These are phyloP conservation scores for Crotalus helleri DNA, from an alignment of 2,113 vertebrate species.

Conservation along the genomic window DNA sequence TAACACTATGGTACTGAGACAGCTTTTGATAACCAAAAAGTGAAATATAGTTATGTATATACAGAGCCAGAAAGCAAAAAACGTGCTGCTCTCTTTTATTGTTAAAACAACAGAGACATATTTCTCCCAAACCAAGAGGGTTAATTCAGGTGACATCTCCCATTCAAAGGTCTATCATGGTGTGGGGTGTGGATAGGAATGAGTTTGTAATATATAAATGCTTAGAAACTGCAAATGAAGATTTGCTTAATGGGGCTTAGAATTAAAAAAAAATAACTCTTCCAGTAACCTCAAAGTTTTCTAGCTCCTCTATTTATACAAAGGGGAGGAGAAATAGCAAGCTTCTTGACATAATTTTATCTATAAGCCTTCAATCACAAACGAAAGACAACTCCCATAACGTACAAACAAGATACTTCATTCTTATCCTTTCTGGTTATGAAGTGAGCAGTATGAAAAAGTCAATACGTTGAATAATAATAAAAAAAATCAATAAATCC, in stretches of 20 bases:
- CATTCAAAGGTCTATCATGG: conserved; percentile 4
- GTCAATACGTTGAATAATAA: neutral
- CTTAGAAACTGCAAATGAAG: neutral
- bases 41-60: neutral
- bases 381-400: neutral
- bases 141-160: conserved; percentile 1
- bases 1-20: neutral
- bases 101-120: neutral
- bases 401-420: neutral
- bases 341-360: neutral
- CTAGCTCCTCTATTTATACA: neutral
- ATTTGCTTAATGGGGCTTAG: neutral
- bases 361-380: conserved; percentile 22
- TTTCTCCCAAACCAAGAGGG: neutral
- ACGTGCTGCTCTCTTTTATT: neutral
- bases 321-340: neutral
- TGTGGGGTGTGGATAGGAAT: neutral
- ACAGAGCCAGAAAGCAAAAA: neutral
- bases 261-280: neutral
- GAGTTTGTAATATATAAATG: neutral
- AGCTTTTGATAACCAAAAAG: neutral
- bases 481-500: neutral
- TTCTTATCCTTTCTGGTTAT: conserved; percentile 1
- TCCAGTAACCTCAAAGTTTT: neutral
- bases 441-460: neutral